Conservation (phyloP, 2,113 vertebrate genomes). For the Etheostoma cragini region DNA sequence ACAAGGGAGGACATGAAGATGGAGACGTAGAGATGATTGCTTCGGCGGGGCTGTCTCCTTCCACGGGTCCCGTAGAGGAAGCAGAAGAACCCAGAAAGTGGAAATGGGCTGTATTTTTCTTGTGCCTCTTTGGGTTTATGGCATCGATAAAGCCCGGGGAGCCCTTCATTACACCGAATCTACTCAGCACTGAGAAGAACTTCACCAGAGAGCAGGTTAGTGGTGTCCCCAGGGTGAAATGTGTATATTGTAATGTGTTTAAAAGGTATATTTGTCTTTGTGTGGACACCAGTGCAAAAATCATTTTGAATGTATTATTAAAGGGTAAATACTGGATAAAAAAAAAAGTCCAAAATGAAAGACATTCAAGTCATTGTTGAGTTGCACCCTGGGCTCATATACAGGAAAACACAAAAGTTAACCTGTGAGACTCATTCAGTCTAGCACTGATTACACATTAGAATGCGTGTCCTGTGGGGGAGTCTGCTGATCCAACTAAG, state of each 20-base stretch:
- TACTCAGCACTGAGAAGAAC: slow-evolving; percentile 87
- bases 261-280: neutral
- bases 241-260: neutral
- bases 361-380: neutral
- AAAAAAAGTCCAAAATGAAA: neutral
- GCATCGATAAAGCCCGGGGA: slow-evolving; percentile 88
- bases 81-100: slow-evolving; percentile 59
- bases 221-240: neutral
- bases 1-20: neutral
- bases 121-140: slow-evolving; percentile 93
- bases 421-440: slow-evolving; percentile 1
- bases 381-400: neutral
- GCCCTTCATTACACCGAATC: slow-evolving; percentile 90
- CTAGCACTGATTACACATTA: neutral
- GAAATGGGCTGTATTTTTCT: slow-evolving; percentile 83
- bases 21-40: slow-evolving; percentile 24
- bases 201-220: slow-evolving; percentile 87
- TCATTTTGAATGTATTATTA: too few relatives aligned
- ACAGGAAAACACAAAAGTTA: neutral
- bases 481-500: slow-evolving; percentile 34
- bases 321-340: neutral
- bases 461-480: slow-evolving; percentile 28
- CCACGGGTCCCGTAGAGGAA: slow-evolving; percentile 15
- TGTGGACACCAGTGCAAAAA: neutral
- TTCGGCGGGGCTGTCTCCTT: neutral